Conservation (phyloP, 1,140 invertebrate genomes). For the Scaptomyza pallida region DNA sequence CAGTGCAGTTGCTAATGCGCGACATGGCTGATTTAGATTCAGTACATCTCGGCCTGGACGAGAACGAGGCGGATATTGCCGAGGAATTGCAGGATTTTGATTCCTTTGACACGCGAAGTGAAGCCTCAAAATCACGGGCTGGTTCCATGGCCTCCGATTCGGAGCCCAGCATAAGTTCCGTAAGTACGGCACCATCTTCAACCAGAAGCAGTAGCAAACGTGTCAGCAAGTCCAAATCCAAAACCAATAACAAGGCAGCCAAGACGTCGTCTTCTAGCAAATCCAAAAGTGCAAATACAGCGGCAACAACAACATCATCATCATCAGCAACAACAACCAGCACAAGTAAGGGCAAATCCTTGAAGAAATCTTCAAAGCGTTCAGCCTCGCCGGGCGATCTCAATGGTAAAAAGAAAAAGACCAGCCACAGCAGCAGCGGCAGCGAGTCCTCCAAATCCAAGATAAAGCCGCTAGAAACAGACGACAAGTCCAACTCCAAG, state of each 20-base stretch:
- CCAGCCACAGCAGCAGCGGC: constrained; percentile 80
- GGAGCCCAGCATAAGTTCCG: constrained; percentile 89
- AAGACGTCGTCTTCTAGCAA: constrained; percentile 47
- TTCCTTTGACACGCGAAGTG: constrained; percentile 89
- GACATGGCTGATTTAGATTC: constrained; percentile 85
- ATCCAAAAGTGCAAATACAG: constrained; percentile 11
- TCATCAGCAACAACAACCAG: constrained; percentile 7
- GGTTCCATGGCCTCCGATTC: constrained; percentile 88
- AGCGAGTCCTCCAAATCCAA: constrained; percentile 67
- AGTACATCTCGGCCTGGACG: constrained; percentile 89
- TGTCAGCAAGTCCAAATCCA: constrained; percentile 85
- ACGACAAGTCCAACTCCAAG: constrained; percentile 47
- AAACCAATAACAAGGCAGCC: constrained; percentile 84
- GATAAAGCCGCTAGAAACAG: constrained; percentile 81
- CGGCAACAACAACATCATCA: constrained; percentile 1
- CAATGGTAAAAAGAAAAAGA: constrained; percentile 68
- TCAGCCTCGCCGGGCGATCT: constrained; percentile 52
- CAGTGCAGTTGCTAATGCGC: constrained; percentile 62
- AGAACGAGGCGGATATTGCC: constrained; percentile 89
- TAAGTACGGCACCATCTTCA: constrained; percentile 87
- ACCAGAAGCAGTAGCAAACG: constrained; percentile 85
- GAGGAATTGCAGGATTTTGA: constrained; percentile 89
- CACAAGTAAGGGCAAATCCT: constrained; percentile 17
- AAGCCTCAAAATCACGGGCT: constrained; percentile 87
- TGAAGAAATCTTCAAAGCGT: constrained; percentile 41